Percentiles rank a stretch among this genome's conserved stretches.
These are phyloP conservation scores for Hirundichthys speculiger DNA, from an alignment of 2,113 vertebrate genomes.

Conservation along the genomic window DNA sequence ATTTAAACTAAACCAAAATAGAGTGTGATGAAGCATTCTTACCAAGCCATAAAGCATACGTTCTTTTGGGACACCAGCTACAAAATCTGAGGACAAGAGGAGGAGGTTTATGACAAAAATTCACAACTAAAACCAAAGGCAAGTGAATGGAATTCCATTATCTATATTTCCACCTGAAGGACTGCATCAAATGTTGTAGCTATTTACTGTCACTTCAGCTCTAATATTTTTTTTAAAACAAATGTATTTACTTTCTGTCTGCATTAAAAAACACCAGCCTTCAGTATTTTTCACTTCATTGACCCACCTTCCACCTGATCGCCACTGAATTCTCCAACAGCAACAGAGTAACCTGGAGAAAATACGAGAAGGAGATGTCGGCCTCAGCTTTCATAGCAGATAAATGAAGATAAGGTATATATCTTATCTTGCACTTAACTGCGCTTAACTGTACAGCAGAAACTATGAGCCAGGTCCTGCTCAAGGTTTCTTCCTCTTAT, in stretches of 20 bases:
- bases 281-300: background rate
- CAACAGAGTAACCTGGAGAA: conserved; percentile 87
- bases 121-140: conserved; percentile 16
- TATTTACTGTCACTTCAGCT: conserved; percentile 12
- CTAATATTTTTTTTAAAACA: background rate
- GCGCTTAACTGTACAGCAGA: no score
- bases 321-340: conserved; percentile 90
- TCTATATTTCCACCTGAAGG: conserved; percentile 35
- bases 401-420: background rate
- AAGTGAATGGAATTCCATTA: background rate
- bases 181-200: conserved; percentile 32
- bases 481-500: no score
- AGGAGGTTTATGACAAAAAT: conserved; percentile 50
- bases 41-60: conserved; percentile 88
- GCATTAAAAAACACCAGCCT: background rate
- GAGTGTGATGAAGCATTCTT: conserved; percentile 71
- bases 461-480: no score
- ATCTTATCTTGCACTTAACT: no score
- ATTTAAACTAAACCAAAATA: conserved; percentile 22
- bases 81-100: conserved; percentile 82
- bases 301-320: conserved; percentile 87
- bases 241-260: background rate
- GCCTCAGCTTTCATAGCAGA: background rate
- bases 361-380: background rate
- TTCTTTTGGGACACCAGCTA: conserved; percentile 89